Evolutionary conservation across 2,888 invertebrate species (phyloP), one percentile per base, ranked within the genome.

Genomic region (Steinernema hermaphroditum): DNA sequence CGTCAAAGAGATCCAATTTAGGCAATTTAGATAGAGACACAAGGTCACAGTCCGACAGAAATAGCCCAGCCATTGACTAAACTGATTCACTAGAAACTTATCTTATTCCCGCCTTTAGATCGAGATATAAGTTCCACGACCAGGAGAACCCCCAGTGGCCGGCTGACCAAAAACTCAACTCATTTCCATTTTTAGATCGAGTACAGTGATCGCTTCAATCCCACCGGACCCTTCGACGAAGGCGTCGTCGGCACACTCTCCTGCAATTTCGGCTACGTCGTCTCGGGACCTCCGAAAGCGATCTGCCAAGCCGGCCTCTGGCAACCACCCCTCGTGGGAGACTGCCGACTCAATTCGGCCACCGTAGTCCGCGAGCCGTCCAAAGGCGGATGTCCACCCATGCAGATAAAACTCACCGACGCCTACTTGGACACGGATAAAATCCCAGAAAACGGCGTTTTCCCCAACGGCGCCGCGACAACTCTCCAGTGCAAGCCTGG

Each of bases 121-220:
- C n/a, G n/a, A n/a, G n/a, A n/a, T n/a, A n/a, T n/a, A n/a, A n/a
- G n/a, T n/a, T n/a, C n/a, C n/a, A n/a, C n/a, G n/a, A n/a, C n/a
- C n/a, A n/a, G n/a, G n/a, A n/a, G n/a, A n/a, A n/a, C n/a, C n/a
- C n/a, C n/a, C n/a, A n/a, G n/a, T n/a, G n/a, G n/a, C 37, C 12
- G 12, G 12, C 12, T 12, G 6, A 37, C 4, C 6, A 4, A 12
- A 37, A 37, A 12, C 37, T 16, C 8, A 54, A 24, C 27, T 8
- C 8, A 6, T 22, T 6, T 32, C 12, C 62, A 16, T 2, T 16
- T 29, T 34, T 62, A 62, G 62, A 69, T 72, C 22, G 70, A 29
- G 12, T 72, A 72, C 57, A 72, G 69, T 29, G 72, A 72, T 22
- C 32, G 49, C 14, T 72, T 46, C 69, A 72, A 69, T 12, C 41